Conservation (phyloP, 2,888 invertebrate genomes). For the Calameuta filiformis region DNA sequence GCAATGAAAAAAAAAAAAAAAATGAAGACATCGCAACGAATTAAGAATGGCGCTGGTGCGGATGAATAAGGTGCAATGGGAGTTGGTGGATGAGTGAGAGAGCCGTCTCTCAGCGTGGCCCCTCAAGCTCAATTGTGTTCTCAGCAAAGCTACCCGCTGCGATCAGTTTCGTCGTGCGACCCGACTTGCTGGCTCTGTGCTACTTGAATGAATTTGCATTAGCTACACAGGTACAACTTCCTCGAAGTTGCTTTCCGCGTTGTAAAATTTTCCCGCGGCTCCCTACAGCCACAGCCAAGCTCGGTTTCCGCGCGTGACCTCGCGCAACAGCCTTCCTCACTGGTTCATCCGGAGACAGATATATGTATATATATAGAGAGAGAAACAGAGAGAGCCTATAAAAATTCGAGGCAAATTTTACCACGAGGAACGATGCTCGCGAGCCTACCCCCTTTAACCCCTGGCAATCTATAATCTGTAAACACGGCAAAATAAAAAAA, state of each 20-base stretch:
- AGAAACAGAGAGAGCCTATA: not conserved
- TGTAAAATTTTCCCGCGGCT: slow-evolving; percentile 52
- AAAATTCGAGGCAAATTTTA: not conserved
- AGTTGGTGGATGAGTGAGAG: not conserved
- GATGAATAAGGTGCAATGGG: not conserved
- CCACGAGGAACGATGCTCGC: not conserved
- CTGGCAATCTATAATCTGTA: not conserved
- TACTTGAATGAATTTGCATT: slow-evolving; percentile 56
- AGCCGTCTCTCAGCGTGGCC: slow-evolving; percentile 28
- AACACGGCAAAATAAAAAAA: not conserved
- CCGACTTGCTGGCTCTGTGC: slow-evolving; percentile 25
- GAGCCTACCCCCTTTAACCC: not conserved
- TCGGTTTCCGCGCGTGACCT: slow-evolving; percentile 51
- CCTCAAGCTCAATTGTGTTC: slow-evolving; percentile 46
- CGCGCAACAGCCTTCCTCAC: slow-evolving; percentile 46
- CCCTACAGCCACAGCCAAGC: slow-evolving; percentile 1
- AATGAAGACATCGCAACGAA: not conserved
- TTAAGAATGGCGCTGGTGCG: not conserved
- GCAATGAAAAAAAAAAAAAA: not conserved
- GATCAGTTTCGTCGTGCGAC: slow-evolving; percentile 51
- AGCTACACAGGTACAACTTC: slow-evolving; percentile 39
- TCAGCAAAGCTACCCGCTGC: slow-evolving; percentile 42
- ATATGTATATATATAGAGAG: too few relatives aligned
- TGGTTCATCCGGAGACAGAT: slow-evolving; percentile 11
- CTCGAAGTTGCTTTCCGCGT: slow-evolving; percentile 48